These are phyloP conservation scores for Drosophila bifasciata DNA, from an alignment of 1,140 invertebrate genomes.

Conservation along the genomic window DNA sequence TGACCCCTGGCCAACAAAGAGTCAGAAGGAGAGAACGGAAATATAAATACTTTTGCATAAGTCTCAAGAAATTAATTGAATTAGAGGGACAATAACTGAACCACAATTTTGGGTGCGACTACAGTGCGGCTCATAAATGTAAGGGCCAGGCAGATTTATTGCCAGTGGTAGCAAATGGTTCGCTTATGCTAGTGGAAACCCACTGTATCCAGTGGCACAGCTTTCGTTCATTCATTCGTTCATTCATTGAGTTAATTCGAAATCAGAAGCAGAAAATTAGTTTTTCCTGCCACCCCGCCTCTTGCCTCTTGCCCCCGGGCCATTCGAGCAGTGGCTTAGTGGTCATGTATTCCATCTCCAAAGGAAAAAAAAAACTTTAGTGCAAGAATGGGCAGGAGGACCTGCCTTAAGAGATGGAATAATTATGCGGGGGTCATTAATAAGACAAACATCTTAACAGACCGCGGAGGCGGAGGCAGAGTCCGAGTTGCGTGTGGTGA, in stretches of 20 bases:
- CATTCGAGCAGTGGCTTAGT: conserved; percentile 42
- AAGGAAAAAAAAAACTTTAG: not conserved
- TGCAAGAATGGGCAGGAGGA: no score
- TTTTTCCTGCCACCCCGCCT: conserved; percentile 50
- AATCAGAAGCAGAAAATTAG: conserved; percentile 83
- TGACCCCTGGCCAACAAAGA: not conserved
- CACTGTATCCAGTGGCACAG: conserved; percentile 5
- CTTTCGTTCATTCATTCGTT: conserved; percentile 34
- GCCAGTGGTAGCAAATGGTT: no score
- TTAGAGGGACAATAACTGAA: conserved; percentile 16
- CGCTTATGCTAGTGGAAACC: not conserved
- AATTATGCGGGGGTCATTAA: conserved; percentile 54
- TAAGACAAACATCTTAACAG: conserved; percentile 42
- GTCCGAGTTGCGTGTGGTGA: conserved; percentile 23
- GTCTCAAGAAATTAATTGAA: conserved; percentile 20
- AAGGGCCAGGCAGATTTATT: not conserved
- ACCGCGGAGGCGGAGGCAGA: conserved; percentile 5
- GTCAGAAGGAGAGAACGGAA: not conserved
- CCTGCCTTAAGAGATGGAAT: conserved; percentile 10
- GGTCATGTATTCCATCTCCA: conserved; percentile 35
- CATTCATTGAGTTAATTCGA: conserved; percentile 80
- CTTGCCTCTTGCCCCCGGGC: conserved; percentile 18
- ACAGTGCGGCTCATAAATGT: not conserved
- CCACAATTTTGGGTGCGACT: conserved; percentile 1
- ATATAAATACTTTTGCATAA: conserved; percentile 38